These are phyloP conservation scores for Styela clava DNA, from an alignment of 23 tunicate species.

Conservation along the genomic window DNA sequence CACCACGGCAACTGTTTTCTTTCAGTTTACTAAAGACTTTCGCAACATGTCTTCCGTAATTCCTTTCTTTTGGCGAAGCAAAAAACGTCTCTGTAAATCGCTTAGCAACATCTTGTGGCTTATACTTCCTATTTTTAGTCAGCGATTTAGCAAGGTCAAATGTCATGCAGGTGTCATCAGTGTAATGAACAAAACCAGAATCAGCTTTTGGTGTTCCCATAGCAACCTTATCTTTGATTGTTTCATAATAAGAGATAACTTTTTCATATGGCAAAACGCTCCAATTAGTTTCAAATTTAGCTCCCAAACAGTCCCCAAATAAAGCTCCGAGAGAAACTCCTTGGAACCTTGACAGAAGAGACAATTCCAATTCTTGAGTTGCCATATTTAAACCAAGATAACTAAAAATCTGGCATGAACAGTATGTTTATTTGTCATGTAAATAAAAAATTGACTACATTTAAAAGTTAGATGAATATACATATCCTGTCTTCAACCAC, in stretches of 20 bases:
- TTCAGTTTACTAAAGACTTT: conserved; percentile 33
- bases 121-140: conserved; percentile 25
- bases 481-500: too few relatives aligned
- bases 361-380: too few relatives aligned
- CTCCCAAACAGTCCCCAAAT: conserved; percentile 75
- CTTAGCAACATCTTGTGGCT: conserved; percentile 35
- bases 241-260: conserved; percentile 19
- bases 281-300: conserved; percentile 46
- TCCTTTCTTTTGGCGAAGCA: conserved; percentile 8
- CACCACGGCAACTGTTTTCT: conserved; percentile 8
- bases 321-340: conserved; percentile 40
- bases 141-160: conserved; percentile 49
- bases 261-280: conserved; percentile 2
- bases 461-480: too few relatives aligned
- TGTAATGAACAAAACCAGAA: conserved; percentile 31
- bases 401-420: too few relatives aligned
- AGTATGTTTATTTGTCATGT: too few relatives aligned
- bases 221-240: conserved; percentile 7
- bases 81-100: conserved; percentile 52
- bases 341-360: conserved; percentile 20
- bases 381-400: too few relatives aligned
- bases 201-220: not conserved
- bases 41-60: conserved; percentile 50
- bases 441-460: too few relatives aligned
- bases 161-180: conserved; percentile 84